phyloP scores from a whole-genome alignment of 1,140 invertebrate genomes.

The Patella vulgata region DNA sequence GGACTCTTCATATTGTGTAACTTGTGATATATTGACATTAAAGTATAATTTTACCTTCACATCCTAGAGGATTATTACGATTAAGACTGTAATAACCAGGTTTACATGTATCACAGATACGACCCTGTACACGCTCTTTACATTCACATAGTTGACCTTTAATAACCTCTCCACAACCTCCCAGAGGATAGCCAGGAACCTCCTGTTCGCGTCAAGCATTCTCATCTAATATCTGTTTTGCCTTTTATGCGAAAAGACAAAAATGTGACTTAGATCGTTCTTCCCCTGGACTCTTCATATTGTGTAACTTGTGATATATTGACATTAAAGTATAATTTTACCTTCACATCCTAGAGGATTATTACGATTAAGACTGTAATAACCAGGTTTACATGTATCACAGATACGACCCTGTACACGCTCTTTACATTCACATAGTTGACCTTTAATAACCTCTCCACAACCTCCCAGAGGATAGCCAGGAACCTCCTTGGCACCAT shows the following conservation, averaged over 20 bases:
- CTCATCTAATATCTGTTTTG: too few relatives aligned
- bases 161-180: conserved; percentile 69
- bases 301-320: too few relatives aligned
- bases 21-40: too few relatives aligned
- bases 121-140: conserved; percentile 91
- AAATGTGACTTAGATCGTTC: too few relatives aligned
- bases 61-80: conserved; percentile 86
- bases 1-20: too few relatives aligned
- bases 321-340: too few relatives aligned
- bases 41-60: conserved; percentile 89
- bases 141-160: conserved; percentile 90
- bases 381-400: conserved; percentile 88
- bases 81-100: conserved; percentile 95
- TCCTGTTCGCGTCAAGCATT: too few relatives aligned
- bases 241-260: too few relatives aligned
- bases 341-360: conserved; percentile 93
- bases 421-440: conserved; percentile 94
- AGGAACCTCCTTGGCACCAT: conserved; percentile 90
- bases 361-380: conserved; percentile 90
- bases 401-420: conserved; percentile 94
- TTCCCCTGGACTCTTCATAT: too few relatives aligned
- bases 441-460: conserved; percentile 73
- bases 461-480: conserved; percentile 71
- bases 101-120: conserved; percentile 92
- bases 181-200: conserved; percentile 76